phyloP scores from a whole-genome alignment of 1,140 invertebrate genomes.

The Cyrtorhinus lividipennis region DNA sequence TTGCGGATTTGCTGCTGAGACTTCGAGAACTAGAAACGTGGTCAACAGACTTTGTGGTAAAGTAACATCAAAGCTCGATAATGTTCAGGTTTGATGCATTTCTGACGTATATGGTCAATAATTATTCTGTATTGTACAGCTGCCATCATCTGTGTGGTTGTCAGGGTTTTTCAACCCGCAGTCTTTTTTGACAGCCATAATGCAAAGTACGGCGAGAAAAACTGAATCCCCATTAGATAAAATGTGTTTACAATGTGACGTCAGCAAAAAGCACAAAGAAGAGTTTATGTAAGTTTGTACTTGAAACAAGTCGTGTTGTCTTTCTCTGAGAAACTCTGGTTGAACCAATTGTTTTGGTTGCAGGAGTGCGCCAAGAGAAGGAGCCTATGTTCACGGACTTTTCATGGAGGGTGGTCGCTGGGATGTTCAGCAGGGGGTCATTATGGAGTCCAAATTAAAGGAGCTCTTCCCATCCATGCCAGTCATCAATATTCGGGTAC shows the following conservation, averaged over 20 bases:
- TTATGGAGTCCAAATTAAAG: constrained; percentile 78
- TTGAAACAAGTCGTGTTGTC: constrained; percentile 8
- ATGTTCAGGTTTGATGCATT: background rate
- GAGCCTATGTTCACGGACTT: constrained; percentile 83
- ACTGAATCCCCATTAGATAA: constrained; percentile 90
- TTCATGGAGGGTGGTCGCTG: constrained; percentile 91
- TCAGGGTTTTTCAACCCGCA: constrained; percentile 95
- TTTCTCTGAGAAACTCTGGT: constrained; percentile 16
- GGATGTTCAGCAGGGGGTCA: constrained; percentile 74
- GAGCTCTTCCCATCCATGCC: constrained; percentile 88
- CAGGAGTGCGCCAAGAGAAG: constrained; percentile 70
- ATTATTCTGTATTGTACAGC: constrained; percentile 31
- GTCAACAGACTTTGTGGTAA: constrained; percentile 88
- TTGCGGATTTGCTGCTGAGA: constrained; percentile 73
- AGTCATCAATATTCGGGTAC: constrained; percentile 76
- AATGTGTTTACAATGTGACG: constrained; percentile 93
- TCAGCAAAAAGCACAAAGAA: constrained; percentile 90
- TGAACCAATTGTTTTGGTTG: constrained; percentile 18
- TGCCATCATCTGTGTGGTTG: constrained; percentile 84
- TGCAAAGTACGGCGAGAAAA: constrained; percentile 88
- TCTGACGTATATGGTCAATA: background rate
- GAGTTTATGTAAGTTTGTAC: constrained; percentile 64
- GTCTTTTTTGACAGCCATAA: constrained; percentile 88
- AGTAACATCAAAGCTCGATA: constrained; percentile 25
- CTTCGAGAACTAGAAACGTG: constrained; percentile 83